Conservation (phyloP, 2,113 vertebrate genomes). For the Sorex fumeus region DNA sequence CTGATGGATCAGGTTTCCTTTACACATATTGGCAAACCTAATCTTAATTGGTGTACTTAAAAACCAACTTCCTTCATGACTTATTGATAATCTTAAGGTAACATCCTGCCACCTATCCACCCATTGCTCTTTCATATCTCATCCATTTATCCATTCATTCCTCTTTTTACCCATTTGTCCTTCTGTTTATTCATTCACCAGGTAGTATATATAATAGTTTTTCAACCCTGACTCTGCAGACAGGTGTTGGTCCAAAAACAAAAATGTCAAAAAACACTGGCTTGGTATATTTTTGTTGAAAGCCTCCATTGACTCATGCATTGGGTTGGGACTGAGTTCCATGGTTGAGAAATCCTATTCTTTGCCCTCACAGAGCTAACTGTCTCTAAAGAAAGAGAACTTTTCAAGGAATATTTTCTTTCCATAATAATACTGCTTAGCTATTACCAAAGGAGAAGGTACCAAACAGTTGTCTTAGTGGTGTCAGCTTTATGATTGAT, state of each 20-base stretch:
- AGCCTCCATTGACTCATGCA: background rate
- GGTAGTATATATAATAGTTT: background rate
- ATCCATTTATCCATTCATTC: background rate
- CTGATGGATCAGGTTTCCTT: background rate
- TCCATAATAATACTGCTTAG: background rate
- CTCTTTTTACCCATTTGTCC: background rate
- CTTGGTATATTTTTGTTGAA: conserved; percentile 3
- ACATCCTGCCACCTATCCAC: background rate
- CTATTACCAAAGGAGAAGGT: background rate
- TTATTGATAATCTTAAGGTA: background rate
- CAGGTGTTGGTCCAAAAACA: too few species aligned
- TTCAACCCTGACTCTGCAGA: too few species aligned
- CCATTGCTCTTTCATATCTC: background rate
- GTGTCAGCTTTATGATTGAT: background rate
- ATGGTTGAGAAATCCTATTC: background rate
- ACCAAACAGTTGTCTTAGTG: conserved; percentile 1
- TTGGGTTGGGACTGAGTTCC: background rate
- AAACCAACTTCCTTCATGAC: background rate
- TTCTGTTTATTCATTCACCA: conserved; percentile 17
- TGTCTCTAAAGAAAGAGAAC: background rate
- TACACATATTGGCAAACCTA: background rate
- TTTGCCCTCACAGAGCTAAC: conserved; percentile 44
- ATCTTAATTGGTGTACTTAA: background rate
- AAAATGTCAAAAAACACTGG: too few species aligned
- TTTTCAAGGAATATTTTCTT: conserved; percentile 14